phyloP scores from a whole-genome alignment of 2,888 invertebrate genomes.

The Mimumesa dahlbomi region DNA sequence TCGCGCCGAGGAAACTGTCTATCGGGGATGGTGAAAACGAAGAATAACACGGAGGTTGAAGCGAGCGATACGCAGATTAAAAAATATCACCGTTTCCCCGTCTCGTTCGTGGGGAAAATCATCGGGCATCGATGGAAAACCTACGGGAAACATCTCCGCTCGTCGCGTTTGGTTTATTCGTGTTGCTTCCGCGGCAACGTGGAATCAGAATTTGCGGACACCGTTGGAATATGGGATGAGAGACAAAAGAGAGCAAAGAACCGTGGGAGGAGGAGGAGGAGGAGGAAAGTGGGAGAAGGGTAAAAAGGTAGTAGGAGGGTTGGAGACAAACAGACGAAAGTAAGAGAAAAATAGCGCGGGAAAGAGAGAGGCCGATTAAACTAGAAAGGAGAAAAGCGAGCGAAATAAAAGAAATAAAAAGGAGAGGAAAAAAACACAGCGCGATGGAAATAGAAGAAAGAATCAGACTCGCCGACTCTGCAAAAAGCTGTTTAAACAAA shows the following conservation, averaged over 20 bases:
- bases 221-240: constrained; percentile 53
- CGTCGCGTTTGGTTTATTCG: constrained; percentile 55
- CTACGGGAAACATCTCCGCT: constrained; percentile 29
- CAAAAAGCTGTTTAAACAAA: constrained; percentile 56
- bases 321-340: not conserved
- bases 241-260: constrained; percentile 22
- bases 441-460: constrained; percentile 27
- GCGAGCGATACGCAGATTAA: no score
- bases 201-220: constrained; percentile 60
- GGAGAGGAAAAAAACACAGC: constrained; percentile 9
- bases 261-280: not conserved
- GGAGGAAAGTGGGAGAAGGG: constrained; percentile 52
- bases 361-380: constrained; percentile 37
- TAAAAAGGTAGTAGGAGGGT: constrained; percentile 8
- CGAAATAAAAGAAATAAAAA: no score
- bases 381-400: constrained; percentile 11
- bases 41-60: no score
- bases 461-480: constrained; percentile 33
- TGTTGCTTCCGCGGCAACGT: constrained; percentile 49
- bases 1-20: no score
- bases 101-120: constrained; percentile 27
- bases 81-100: no score
- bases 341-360: not conserved
- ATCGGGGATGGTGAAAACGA: no score
- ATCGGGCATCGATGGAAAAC: no score